A percentile compares a stretch with the other conserved stretches of the same genome.
Conservation (phyloP, 2,113 vertebrate genomes). For the Catharus minimus region DNA sequence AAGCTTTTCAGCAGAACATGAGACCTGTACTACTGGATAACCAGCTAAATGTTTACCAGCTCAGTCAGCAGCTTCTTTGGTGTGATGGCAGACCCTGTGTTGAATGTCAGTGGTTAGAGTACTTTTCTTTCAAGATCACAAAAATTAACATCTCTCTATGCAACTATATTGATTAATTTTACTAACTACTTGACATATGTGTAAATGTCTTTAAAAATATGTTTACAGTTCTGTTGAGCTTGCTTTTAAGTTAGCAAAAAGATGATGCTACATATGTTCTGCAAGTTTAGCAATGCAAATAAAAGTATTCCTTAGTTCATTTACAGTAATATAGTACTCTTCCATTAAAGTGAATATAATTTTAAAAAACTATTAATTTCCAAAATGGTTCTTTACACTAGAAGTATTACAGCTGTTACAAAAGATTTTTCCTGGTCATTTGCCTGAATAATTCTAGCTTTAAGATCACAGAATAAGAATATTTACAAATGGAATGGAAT, state of each 20-base stretch:
- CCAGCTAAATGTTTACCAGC: background rate
- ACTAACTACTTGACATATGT: background rate
- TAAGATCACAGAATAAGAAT: background rate
- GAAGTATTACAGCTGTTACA: background rate
- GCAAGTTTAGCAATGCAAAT: background rate
- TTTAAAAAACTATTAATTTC: background rate
- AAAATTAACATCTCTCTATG: background rate
- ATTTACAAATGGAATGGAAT: background rate
- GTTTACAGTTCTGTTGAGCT: background rate
- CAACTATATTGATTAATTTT: background rate
- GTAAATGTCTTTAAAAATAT: background rate
- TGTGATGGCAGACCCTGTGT: background rate
- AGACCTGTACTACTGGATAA: background rate
- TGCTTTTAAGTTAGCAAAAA: background rate
- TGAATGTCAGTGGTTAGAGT: background rate
- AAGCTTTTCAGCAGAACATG: background rate
- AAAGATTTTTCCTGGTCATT: background rate
- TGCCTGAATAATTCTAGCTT: background rate
- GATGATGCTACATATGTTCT: background rate
- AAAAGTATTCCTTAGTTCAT: background rate
- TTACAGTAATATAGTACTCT: background rate
- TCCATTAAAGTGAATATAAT: background rate
- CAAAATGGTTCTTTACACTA: background rate
- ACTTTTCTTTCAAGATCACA: background rate
- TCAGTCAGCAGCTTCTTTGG: background rate